A percentile compares a stretch with the other conserved stretches of the same genome.
Evolutionary conservation across 2,113 vertebrate genomes (phyloP).

Genomic region (Raja brachyura): DNA sequence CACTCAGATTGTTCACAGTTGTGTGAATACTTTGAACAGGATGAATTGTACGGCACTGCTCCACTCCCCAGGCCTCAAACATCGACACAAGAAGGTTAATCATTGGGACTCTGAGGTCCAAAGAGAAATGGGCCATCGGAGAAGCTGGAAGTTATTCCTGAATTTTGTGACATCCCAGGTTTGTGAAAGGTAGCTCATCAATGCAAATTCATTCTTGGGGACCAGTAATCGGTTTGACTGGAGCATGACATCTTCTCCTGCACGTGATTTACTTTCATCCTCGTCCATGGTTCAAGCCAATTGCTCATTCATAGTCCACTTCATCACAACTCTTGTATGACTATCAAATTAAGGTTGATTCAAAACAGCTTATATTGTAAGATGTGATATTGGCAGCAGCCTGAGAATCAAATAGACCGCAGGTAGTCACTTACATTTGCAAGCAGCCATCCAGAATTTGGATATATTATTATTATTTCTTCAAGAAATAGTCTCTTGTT

Average conservation of each 20-base stretch:
- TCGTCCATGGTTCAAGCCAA: neutral
- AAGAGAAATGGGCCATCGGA: neutral
- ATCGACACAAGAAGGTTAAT: neutral
- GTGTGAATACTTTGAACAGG: neutral
- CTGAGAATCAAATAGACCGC: neutral
- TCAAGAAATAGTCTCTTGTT: neutral
- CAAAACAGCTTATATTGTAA: neutral
- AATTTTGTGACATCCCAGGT: neutral
- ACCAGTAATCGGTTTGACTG: neutral
- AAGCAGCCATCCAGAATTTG: neutral
- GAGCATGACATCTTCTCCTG: neutral
- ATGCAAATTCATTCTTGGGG: neutral
- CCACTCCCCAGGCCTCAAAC: neutral
- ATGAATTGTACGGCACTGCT: neutral
- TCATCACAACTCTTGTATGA: neutral
- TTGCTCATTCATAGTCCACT: neutral
- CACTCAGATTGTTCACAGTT: neutral
- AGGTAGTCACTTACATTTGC: neutral
- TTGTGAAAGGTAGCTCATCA: neutral
- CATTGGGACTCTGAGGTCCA: neutral
- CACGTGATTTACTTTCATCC: neutral
- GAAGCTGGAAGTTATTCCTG: neutral
- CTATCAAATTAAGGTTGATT: neutral
- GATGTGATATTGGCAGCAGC: neutral
- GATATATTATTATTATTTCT: neutral